phyloP scores from a whole-genome alignment of 2,797 vertebrate species.

The Sandelia bainsii region DNA sequence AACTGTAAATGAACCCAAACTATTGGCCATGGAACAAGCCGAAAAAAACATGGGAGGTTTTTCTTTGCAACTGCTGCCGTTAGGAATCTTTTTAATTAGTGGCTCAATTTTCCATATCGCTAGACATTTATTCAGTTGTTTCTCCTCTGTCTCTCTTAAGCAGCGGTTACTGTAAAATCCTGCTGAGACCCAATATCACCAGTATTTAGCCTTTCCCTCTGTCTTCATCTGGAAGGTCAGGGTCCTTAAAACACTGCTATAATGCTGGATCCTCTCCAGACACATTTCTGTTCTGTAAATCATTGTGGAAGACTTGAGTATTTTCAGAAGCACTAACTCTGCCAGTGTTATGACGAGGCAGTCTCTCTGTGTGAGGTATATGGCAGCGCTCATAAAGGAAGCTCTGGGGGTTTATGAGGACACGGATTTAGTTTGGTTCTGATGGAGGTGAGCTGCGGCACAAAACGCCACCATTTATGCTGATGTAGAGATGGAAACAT shows the following conservation, averaged over 20 bases:
- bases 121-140: slow-evolving; percentile 23
- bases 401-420: slow-evolving; percentile 45
- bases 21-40: slow-evolving; percentile 38
- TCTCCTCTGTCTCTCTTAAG: slow-evolving; percentile 11
- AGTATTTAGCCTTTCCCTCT: slow-evolving; percentile 31
- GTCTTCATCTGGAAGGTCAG: slow-evolving; percentile 52
- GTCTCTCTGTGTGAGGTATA: slow-evolving; percentile 36
- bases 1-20: slow-evolving; percentile 54
- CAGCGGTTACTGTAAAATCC: slow-evolving; percentile 20
- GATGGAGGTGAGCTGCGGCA: slow-evolving; percentile 29
- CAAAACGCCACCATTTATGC: slow-evolving; percentile 31
- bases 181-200: slow-evolving; percentile 22
- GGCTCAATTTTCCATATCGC: slow-evolving; percentile 27
- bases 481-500: slow-evolving; percentile 26
- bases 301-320: slow-evolving; percentile 11
- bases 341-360: slow-evolving; percentile 38
- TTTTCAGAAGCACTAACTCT: slow-evolving; percentile 46
- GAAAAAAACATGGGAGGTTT: slow-evolving; percentile 1
- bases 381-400: slow-evolving; percentile 33
- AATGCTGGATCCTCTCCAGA: slow-evolving; percentile 39
- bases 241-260: slow-evolving; percentile 30
- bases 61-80: slow-evolving; percentile 8
- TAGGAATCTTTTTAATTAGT: slow-evolving; percentile 42
- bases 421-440: slow-evolving; percentile 43
- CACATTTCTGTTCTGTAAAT: slow-evolving; percentile 50